Evolutionary conservation across 2,888 invertebrate genomes (phyloP).

Genomic region (Amphipoea oculea): DNA sequence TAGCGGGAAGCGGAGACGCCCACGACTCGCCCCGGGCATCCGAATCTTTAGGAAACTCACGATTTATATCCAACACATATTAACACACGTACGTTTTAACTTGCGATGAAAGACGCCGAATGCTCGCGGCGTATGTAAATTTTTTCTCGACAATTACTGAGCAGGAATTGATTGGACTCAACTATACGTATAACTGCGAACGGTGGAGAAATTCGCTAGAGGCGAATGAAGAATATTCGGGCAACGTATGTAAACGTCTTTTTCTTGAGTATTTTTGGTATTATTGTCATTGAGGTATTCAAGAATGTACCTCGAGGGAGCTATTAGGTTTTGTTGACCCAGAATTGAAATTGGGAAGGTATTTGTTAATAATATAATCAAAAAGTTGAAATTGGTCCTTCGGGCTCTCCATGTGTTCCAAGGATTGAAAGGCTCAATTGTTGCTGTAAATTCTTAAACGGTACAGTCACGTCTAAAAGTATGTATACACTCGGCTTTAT

Average conservation of each 20-base stretch:
- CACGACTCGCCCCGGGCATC: conserved; percentile 74
- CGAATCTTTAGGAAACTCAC: conserved; percentile 73
- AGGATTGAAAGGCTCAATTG: conserved; percentile 1
- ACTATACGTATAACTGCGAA: conserved; percentile 41
- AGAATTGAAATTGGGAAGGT: conserved; percentile 38
- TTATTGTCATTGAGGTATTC: conserved; percentile 31
- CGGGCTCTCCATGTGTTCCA: conserved; percentile 16
- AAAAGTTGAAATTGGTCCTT: conserved; percentile 37
- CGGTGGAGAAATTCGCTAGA: conserved; percentile 55
- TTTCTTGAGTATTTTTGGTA: conserved; percentile 35
- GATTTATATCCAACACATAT: conserved; percentile 72
- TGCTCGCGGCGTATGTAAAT: conserved; percentile 70
- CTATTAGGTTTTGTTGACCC: conserved; percentile 51
- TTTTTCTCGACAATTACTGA: conserved; percentile 67
- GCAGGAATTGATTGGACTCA: conserved; percentile 64
- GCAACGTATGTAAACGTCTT: conserved; percentile 22
- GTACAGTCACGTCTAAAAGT: too few relatives aligned
- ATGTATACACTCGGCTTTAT: too few relatives aligned
- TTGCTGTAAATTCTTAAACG: conserved; percentile 16
- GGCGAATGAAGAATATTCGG: conserved; percentile 50
- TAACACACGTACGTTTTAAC: conserved; percentile 68
- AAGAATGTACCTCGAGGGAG: conserved; percentile 59
- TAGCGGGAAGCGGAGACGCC: conserved; percentile 63
- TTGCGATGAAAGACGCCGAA: conserved; percentile 73
- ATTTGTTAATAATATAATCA: conserved; percentile 40